Evolutionary conservation across 2,113 vertebrate species (phyloP), one percentile per base, ranked within the genome.

Genomic region (Cephalopterus ornatus): DNA sequence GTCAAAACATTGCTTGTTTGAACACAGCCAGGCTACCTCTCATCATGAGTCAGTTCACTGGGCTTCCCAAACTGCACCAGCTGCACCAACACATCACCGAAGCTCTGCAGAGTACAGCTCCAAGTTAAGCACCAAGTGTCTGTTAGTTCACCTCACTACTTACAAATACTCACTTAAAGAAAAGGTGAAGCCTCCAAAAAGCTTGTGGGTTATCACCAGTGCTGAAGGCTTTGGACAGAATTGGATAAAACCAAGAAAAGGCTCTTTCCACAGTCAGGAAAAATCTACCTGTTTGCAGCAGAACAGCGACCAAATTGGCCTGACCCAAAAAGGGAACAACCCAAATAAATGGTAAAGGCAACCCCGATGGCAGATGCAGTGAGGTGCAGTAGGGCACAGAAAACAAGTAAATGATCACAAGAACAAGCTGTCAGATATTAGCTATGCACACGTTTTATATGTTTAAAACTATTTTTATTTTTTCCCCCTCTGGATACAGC

Each of bases 1-100:
- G 58, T 82, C 70, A 93, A 95, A 82, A 81, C 78, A 39, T 6
- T 30, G 39, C 70, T 85, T 93, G 81, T 93, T 92, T 81, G 89
- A 83, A 78, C 44, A 81, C 47, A 71, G 55, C 59, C 41, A 89
- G 33, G 67, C 47, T 46, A 66, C 62, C 56, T 56, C 74, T 88
- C 65, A 30, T 4, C 11, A 1, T 14, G 28, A 65, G 49, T 85
- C 70, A 81, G 33, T 35, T 81, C 61, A 46, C 5, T 53, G 14
- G 67, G n/a, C 77, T 81, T 65, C 47, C 35, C 87, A 74, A 67
- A 84, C 78, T 76, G 32, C 61, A 80, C 61, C 74, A 88, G 86
- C 44, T 32, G 41, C 49, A 58, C 11, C 30, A 81, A 73, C 35
- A 70, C 1, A 23, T 18, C 53, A 66, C 0, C 30, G 65, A 46